Conservation (phyloP, 2,888 invertebrate species). For the Tholera decimalis region DNA sequence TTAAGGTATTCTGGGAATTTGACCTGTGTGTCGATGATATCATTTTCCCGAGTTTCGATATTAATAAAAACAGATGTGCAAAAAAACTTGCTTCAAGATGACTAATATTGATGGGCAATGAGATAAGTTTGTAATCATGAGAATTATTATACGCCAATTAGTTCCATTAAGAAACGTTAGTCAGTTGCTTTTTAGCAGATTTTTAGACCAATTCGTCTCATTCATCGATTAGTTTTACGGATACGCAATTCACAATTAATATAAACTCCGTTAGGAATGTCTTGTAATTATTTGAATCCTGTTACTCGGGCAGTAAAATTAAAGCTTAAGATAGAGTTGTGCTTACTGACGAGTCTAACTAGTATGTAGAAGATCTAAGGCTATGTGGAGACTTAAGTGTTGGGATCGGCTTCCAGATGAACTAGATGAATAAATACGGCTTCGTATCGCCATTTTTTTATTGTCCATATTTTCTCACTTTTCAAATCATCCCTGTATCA, state of each 20-base stretch:
- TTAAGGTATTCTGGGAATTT: conserved; percentile 60
- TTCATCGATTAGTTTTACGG: conserved; percentile 29
- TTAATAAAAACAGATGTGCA: conserved; percentile 54
- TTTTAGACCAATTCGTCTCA: conserved; percentile 27
- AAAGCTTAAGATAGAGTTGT: conserved; percentile 21
- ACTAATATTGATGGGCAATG: conserved; percentile 57
- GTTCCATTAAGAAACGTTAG: background rate
- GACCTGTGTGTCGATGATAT: conserved; percentile 72
- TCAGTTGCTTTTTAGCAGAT: conserved; percentile 14
- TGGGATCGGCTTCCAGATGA: background rate
- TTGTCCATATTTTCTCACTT: no score
- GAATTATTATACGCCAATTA: conserved; percentile 8
- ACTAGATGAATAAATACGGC: background rate
- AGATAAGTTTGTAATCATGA: conserved; percentile 48
- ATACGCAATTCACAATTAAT: conserved; percentile 13
- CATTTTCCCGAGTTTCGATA: conserved; percentile 61
- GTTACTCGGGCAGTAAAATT: conserved; percentile 27
- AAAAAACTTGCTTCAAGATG: conserved; percentile 55
- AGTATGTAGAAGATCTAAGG: conserved; percentile 39
- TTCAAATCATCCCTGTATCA: no score
- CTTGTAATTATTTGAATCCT: conserved; percentile 18
- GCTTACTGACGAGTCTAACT: conserved; percentile 34
- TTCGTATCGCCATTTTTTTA: no score
- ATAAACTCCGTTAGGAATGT: conserved; percentile 35
- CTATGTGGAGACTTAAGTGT: background rate